Evolutionary conservation across 2,113 vertebrate species (phyloP).

Genomic region (Dasypus novemcinctus): DNA sequence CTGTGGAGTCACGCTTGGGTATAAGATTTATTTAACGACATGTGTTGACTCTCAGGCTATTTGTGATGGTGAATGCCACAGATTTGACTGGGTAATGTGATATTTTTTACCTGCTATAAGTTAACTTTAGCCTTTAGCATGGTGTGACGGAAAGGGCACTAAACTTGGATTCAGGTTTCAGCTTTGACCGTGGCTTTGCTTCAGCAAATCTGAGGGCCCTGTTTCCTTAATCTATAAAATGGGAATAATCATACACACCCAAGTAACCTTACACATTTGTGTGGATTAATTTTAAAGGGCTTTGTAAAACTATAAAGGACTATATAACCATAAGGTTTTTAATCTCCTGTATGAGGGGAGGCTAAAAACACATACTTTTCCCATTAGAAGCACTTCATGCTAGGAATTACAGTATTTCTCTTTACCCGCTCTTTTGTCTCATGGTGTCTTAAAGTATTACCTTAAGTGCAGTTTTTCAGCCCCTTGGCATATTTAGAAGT

Average conservation of each 20-base stretch:
- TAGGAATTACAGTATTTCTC: neutral
- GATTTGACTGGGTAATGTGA: constrained; percentile 62
- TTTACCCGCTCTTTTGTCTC: neutral
- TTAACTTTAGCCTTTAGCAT: constrained; percentile 59
- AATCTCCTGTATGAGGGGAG: neutral
- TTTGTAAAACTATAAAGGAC: neutral
- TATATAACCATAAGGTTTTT: neutral
- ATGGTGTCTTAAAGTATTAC: neutral
- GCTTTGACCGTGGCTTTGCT: neutral
- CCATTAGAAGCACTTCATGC: neutral
- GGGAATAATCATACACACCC: neutral
- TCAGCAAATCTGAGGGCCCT: neutral
- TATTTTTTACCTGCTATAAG: constrained; percentile 63
- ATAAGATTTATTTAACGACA: constrained; percentile 47
- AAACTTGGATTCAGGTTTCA: constrained; percentile 68
- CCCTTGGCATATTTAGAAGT: neutral
- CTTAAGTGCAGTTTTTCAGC: neutral
- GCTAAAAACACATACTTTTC: neutral
- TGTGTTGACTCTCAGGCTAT: constrained; percentile 47
- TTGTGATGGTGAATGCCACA: constrained; percentile 8
- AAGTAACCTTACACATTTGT: too few species aligned
- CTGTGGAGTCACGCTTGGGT: neutral
- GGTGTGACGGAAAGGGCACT: constrained; percentile 43
- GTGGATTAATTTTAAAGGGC: neutral
- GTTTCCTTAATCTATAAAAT: constrained; percentile 40